phyloP scores from a whole-genome alignment of 2,888 invertebrate genomes.

The Nudaria mundana region DNA sequence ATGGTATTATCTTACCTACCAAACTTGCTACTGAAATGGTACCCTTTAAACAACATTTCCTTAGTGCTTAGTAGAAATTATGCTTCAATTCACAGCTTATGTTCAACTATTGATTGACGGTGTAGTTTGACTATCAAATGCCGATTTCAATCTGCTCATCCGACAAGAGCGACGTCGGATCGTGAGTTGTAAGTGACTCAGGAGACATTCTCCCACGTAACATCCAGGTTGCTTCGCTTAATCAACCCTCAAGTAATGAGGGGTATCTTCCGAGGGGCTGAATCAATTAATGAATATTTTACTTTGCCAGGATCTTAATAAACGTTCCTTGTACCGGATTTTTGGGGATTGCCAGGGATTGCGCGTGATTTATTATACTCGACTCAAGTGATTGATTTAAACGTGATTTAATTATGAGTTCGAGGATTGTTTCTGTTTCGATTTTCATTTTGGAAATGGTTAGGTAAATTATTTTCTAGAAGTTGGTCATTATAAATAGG shows the following conservation, averaged over 20 bases:
- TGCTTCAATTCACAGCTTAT: no score
- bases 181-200: slow-evolving; percentile 31
- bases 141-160: not conserved
- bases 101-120: no score
- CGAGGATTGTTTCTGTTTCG: slow-evolving; percentile 30
- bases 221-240: slow-evolving; percentile 67
- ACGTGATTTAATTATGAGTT: slow-evolving; percentile 57
- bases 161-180: slow-evolving; percentile 16
- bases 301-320: slow-evolving; percentile 69
- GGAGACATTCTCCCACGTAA: slow-evolving; percentile 53
- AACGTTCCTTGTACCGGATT: slow-evolving; percentile 72
- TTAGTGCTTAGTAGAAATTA: no score
- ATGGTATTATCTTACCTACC: no score
- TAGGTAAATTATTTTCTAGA: not conserved
- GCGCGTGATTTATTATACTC: slow-evolving; percentile 57
- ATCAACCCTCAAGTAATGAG: slow-evolving; percentile 76
- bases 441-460: slow-evolving; percentile 12
- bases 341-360: slow-evolving; percentile 62
- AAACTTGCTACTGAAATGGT: no score
- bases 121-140: no score
- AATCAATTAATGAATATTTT: slow-evolving; percentile 80
- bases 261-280: slow-evolving; percentile 63
- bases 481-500: no score
- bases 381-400: slow-evolving; percentile 57
- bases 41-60: no score